Conservation (phyloP, 2,888 invertebrate species). For the Campoletis raptor region DNA sequence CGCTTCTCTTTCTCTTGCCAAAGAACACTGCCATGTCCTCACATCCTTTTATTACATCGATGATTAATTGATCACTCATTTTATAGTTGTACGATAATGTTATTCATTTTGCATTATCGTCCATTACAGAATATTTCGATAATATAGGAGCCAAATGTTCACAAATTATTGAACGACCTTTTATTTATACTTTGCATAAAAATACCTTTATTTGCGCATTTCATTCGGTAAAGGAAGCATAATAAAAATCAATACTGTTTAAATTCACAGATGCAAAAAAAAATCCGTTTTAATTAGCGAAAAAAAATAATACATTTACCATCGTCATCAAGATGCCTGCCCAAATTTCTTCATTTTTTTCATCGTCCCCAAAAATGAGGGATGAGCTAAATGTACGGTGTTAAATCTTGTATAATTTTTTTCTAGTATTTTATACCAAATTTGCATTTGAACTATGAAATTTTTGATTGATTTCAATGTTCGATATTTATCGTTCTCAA, state of each 20-base stretch:
- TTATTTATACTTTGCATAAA: not conserved
- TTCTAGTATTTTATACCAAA: not conserved
- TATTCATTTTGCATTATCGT: not conserved
- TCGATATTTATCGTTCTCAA: not conserved
- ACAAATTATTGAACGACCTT: not conserved
- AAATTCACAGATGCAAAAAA: not conserved
- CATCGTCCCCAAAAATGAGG: not conserved
- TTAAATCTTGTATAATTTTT: not conserved
- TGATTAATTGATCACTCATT: constrained; percentile 47
- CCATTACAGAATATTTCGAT: not conserved
- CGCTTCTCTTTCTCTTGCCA: not conserved
- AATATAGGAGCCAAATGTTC: not conserved
- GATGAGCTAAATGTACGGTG: not conserved
- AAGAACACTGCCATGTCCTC: constrained; percentile 11
- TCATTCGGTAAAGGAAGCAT: not conserved
- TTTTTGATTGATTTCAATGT: not conserved
- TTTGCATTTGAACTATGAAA: not conserved
- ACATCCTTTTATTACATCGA: constrained; percentile 36
- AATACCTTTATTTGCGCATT: not conserved
- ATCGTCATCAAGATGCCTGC: not conserved
- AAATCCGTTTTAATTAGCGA: not conserved
- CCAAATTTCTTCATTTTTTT: not conserved
- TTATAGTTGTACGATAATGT: not conserved
- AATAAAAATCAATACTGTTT: not conserved
- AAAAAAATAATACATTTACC: not conserved